These are phyloP conservation scores for Campoletis sonorensis DNA, from an alignment of 1,140 invertebrate species.

Conservation along the genomic window DNA sequence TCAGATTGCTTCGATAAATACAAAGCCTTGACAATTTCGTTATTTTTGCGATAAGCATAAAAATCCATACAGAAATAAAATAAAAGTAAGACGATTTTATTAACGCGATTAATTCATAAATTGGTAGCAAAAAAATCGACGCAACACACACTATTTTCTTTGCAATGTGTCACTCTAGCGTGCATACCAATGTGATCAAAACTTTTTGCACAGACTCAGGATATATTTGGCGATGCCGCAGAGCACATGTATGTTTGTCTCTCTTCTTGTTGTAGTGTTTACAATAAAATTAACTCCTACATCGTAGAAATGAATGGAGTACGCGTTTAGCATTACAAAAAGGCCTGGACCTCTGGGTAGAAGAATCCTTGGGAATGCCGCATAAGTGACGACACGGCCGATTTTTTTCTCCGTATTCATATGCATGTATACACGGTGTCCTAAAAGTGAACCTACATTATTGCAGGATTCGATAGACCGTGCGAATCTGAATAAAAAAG, in stretches of 20 bases:
- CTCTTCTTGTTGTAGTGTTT: conserved; percentile 55
- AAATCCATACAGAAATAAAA: too few relatives aligned
- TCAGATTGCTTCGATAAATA: too few relatives aligned
- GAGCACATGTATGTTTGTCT: conserved; percentile 18
- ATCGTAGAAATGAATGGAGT: conserved; percentile 59
- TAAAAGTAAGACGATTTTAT: too few relatives aligned
- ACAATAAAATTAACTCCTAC: conserved; percentile 64
- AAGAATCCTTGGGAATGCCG: conserved; percentile 49
- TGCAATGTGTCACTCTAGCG: background rate
- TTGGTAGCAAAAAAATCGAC: background rate
- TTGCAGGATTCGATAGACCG: background rate
- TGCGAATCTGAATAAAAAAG: too few relatives aligned
- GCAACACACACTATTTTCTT: background rate
- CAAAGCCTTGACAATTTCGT: too few relatives aligned
- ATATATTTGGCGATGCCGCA: conserved; percentile 57
- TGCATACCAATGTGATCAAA: background rate
- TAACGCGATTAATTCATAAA: too few relatives aligned
- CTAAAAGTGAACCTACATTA: background rate
- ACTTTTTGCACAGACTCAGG: background rate
- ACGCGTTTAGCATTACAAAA: conserved; percentile 56
- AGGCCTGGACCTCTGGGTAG: conserved; percentile 13
- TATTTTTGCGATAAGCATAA: too few relatives aligned
- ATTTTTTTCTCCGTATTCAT: background rate
- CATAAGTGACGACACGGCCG: background rate
- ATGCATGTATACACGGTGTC: background rate